These are phyloP conservation scores for Lasioglossum vierecki DNA, from an alignment of 2,888 invertebrate species.

Conservation along the genomic window DNA sequence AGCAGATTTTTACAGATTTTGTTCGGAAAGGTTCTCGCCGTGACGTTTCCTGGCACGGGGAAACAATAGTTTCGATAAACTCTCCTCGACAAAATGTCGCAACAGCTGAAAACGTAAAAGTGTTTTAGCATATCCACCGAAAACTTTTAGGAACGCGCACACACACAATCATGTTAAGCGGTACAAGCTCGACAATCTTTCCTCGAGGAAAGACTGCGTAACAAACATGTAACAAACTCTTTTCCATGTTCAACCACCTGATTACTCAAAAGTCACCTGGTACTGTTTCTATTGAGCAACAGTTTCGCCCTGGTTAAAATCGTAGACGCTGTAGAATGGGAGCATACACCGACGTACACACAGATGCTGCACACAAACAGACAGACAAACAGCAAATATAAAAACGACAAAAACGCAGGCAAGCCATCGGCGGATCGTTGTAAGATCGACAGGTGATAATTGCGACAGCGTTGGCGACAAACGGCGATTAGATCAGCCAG, in stretches of 20 bases:
- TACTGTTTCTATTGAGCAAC: not conserved
- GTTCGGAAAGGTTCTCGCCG: not conserved
- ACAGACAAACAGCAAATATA: not conserved
- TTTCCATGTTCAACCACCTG: not conserved
- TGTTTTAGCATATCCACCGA: not conserved
- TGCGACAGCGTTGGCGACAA: constrained; percentile 21
- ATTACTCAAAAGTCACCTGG: not conserved
- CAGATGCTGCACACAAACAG: constrained; percentile 3
- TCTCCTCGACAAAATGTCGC: not conserved
- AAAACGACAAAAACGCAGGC: constrained; percentile 25
- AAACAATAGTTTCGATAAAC: not conserved
- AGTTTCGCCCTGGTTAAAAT: not conserved
- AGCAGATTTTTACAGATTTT: not conserved
- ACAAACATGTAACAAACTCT: not conserved
- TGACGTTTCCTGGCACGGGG: not conserved
- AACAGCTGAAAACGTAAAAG: not conserved
- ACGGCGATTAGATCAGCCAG: constrained; percentile 1
- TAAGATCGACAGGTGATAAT: constrained; percentile 1
- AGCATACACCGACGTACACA: constrained; percentile 6
- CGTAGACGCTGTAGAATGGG: not conserved
- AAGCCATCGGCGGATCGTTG: constrained; percentile 22
- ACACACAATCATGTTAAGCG: not conserved
- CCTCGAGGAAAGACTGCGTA: not conserved
- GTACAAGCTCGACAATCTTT: not conserved
- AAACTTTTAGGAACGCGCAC: not conserved